Evolutionary conservation across 37 sponge, comb jelly and placozoan genomes (phyloP).

Genomic region (Oscarella lobularis): DNA sequence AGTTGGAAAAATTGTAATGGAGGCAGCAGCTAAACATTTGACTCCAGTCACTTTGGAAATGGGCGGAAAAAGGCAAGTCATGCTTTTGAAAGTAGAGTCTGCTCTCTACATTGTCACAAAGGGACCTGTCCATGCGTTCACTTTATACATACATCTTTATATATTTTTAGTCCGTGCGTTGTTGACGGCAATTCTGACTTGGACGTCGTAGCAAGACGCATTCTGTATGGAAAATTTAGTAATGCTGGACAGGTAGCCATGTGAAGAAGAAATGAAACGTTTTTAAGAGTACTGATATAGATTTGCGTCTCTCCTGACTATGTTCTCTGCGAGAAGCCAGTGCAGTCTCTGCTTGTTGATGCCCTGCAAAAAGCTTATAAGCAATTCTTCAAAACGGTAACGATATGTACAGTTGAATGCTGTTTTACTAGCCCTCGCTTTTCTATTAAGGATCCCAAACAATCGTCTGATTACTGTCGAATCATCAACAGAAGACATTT

Average conservation of each 20-base stretch:
- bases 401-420: too few relatives aligned
- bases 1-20: constrained; percentile 68
- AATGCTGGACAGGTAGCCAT: constrained; percentile 47
- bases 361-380: constrained; percentile 25
- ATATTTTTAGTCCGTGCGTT: constrained; percentile 19
- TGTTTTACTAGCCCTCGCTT: too few relatives aligned
- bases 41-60: constrained; percentile 76
- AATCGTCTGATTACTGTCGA: constrained; percentile 14
- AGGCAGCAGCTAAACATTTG: constrained; percentile 67
- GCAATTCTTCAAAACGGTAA: constrained; percentile 56
- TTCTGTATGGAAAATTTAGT: constrained; percentile 65
- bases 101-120: too few relatives aligned
- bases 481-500: constrained; percentile 27
- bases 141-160: neutral
- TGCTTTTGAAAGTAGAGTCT: too few relatives aligned
- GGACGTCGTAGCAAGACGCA: constrained; percentile 55
- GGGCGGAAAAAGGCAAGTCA: constrained; percentile 29
- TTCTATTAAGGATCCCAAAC: constrained; percentile 15
- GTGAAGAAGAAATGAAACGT: neutral
- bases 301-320: constrained; percentile 91
- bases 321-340: constrained; percentile 42
- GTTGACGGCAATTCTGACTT: constrained; percentile 63
- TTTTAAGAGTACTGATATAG: constrained; percentile 5
- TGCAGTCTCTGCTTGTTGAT: constrained; percentile 29
- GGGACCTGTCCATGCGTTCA: neutral